phyloP scores from a whole-genome alignment of 1,140 invertebrate genomes.

The Drosophila mauritiana region DNA sequence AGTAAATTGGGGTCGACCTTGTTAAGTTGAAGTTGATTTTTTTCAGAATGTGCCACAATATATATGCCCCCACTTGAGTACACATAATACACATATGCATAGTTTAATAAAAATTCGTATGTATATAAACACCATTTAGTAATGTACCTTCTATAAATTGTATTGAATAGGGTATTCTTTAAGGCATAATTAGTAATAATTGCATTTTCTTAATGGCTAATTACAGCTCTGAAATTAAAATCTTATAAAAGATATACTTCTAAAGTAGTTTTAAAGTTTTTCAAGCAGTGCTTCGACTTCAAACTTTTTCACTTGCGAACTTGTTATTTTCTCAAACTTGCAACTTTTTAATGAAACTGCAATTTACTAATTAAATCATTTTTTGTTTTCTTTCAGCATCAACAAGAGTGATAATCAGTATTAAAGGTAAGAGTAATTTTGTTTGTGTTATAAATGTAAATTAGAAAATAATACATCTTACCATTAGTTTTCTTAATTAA shows the following conservation, averaged over 20 bases:
- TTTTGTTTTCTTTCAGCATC: slow-evolving; percentile 25
- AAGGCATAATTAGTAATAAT: not conserved
- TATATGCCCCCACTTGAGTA: not conserved
- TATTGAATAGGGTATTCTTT: too few relatives aligned
- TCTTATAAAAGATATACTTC: slow-evolving; percentile 5
- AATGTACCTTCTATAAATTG: too few relatives aligned
- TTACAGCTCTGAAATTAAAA: slow-evolving; percentile 17
- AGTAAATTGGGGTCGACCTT: slow-evolving; percentile 27
- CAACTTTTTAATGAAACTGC: slow-evolving; percentile 17
- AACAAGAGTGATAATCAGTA: not conserved
- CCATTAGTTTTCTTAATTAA: not conserved
- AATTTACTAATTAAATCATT: slow-evolving; percentile 36
- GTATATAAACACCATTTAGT: not conserved
- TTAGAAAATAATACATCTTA: not conserved
- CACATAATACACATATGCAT: not conserved
- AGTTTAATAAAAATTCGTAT: not conserved
- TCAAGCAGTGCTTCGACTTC: slow-evolving; percentile 21
- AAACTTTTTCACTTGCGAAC: slow-evolving; percentile 28
- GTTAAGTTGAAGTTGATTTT: slow-evolving; percentile 23
- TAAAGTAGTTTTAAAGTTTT: slow-evolving; percentile 19
- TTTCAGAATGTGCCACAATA: slow-evolving; percentile 1
- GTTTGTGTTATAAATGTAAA: not conserved
- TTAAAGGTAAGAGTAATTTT: slow-evolving; percentile 26
- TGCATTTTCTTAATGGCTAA: slow-evolving; percentile 13
- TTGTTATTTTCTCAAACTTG: slow-evolving; percentile 23